phyloP scores from a whole-genome alignment of 92 coral and sea anemone genomes.

The Porites cylindrica region DNA sequence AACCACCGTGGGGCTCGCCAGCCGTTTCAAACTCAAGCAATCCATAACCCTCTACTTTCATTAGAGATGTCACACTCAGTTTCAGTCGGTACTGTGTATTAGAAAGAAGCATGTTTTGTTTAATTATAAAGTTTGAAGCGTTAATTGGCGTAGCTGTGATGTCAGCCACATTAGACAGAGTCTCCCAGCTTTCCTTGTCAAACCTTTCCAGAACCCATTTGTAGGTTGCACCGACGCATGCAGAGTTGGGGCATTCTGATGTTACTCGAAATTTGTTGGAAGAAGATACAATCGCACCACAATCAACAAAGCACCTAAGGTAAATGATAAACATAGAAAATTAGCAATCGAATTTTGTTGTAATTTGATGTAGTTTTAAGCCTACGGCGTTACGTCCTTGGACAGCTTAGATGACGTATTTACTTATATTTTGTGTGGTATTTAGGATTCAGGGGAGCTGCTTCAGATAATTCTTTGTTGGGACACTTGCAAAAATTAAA shows the following conservation, averaged over 20 bases:
- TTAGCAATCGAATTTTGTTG: too few relatives aligned
- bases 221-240: not conserved
- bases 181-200: not conserved
- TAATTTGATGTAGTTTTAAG: too few relatives aligned
- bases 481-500: too few relatives aligned
- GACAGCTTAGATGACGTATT: too few relatives aligned
- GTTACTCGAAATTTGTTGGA: slow-evolving; percentile 25
- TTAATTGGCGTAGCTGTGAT: slow-evolving; percentile 9
- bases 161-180: not conserved
- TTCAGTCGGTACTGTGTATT: not conserved
- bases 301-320: slow-evolving; percentile 28
- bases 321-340: not conserved
- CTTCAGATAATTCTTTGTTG: too few relatives aligned
- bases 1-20: slow-evolving; percentile 26
- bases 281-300: slow-evolving; percentile 17
- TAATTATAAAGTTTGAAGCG: slow-evolving; percentile 3
- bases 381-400: too few relatives aligned
- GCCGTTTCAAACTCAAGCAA: slow-evolving; percentile 36
- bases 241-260: slow-evolving; percentile 2
- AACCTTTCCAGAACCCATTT: not conserved
- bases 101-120: not conserved
- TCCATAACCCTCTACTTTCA: slow-evolving; percentile 8
- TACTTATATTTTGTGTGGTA: too few relatives aligned
- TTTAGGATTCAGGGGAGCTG: too few relatives aligned
- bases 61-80: not conserved